Base-by-base conservation (phyloP, 1,140 invertebrate species). In the Drosophila sulfurigaster region DNA sequence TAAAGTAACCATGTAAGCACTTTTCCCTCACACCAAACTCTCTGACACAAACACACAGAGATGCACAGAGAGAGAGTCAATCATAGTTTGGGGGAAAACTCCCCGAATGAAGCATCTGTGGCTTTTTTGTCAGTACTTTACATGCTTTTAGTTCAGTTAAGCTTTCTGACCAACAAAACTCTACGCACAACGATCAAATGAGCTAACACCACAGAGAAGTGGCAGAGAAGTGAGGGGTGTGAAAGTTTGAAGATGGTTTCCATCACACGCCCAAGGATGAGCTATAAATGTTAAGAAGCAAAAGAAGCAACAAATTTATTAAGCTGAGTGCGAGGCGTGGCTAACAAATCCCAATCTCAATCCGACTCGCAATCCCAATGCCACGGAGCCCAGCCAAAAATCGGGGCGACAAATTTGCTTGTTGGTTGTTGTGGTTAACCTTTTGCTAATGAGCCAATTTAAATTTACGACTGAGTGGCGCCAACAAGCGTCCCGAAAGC, bases 381-480 rank as follows among this genome's bases (percentile, higher is more conserved):
- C 38, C 30, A 10, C 38, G 15, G 30, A 25, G 20, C 20, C 13
- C n/a, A 62, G 51, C 51, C 51, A 57, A 59, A 57, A 59, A 43
- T 38, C 5, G 35, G 16, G 43, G 49, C 56, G 41, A 67, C 59
- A 77, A 57, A 56, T 68, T 79, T 69, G 52, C 51, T 52, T 52
- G 64, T 64, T 51, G 65, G 74, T 56, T 81, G 73, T 89, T 64
- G 85, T 89, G 85, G 85, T 89, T 88, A 88, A 89, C 85, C 85
- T 69, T 52, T 73, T 89, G 81, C 85, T 88, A 88, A 88, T 88
- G 85, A 88, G 85, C 81, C 85, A 88, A 88, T 88, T 88, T 88
- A 88, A 88, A 89, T 88, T 81, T 89, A 88, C 82, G 78, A 67
- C 65, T 66, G 35, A 45, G 32, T 57, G 65, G 64, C 56, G 46